Conservation (phyloP, 1,140 invertebrate genomes). For the Aphaenogaster floridana region DNA sequence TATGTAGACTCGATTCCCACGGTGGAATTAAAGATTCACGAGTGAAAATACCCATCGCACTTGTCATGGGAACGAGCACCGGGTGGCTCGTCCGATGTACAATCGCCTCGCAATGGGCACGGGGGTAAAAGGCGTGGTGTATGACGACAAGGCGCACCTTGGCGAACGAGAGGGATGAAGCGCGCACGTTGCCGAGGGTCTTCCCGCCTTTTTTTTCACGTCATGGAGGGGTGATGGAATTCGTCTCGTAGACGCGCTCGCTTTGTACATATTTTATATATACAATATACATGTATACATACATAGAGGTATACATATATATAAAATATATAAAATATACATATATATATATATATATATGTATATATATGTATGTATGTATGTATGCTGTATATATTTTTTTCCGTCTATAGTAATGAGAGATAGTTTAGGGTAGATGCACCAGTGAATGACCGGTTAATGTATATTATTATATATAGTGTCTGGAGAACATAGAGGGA, state of each 20-base stretch:
- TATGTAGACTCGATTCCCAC: conserved; percentile 80
- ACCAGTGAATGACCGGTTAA: conserved; percentile 54
- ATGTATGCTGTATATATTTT: background rate
- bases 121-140: conserved; percentile 56
- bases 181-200: conserved; percentile 62
- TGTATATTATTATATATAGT: conserved; percentile 29
- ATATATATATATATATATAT: background rate
- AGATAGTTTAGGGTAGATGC: background rate
- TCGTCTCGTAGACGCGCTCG: conserved; percentile 28
- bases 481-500: background rate
- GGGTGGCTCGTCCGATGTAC: conserved; percentile 76
- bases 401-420: background rate
- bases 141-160: conserved; percentile 61
- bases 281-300: too few relatives aligned
- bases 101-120: conserved; percentile 64
- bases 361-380: background rate
- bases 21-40: conserved; percentile 86
- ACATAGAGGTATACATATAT: background rate
- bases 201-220: conserved; percentile 63
- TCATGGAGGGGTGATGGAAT: conserved; percentile 51
- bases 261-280: conserved; percentile 23
- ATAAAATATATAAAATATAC: background rate
- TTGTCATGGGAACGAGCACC: conserved; percentile 86
- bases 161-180: conserved; percentile 71
- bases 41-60: conserved; percentile 82